Evolutionary conservation across 1,140 invertebrate species (phyloP).

Genomic region (Dolichoris vasculosae): DNA sequence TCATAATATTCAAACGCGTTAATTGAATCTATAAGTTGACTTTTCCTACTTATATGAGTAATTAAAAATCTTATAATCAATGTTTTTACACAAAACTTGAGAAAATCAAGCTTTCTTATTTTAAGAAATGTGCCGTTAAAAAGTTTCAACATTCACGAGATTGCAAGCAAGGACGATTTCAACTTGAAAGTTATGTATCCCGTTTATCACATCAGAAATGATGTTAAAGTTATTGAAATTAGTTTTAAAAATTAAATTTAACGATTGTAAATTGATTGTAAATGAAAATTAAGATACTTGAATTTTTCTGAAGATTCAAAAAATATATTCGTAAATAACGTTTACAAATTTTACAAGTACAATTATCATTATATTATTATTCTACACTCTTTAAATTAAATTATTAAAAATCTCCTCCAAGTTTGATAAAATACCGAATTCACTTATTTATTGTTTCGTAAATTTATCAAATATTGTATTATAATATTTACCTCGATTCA

Average conservation of each 20-base stretch:
- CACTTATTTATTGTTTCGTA: no score
- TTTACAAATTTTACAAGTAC: background rate
- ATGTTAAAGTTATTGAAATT: conserved; percentile 6
- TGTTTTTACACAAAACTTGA: conserved; percentile 7
- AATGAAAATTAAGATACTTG: background rate
- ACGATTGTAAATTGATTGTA: background rate
- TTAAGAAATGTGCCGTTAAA: conserved; percentile 34
- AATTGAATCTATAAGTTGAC: background rate
- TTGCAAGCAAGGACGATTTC: conserved; percentile 2
- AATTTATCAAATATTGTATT: no score
- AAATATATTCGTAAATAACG: no score
- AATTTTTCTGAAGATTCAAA: background rate
- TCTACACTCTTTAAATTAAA: no score
- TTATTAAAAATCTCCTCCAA: no score
- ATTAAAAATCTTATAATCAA: conserved; percentile 32
- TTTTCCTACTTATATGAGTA: background rate
- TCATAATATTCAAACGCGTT: background rate
- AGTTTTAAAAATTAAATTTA: conserved; percentile 18
- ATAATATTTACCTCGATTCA: no score
- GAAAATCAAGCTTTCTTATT: conserved; percentile 27
- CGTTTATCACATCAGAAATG: conserved; percentile 14
- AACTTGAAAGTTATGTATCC: conserved; percentile 8
- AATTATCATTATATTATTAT: no score
- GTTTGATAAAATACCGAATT: no score
- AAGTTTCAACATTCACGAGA: conserved; percentile 25